These are phyloP conservation scores for Cryptus viduatorius DNA, from an alignment of 2,888 invertebrate species.

Conservation along the genomic window DNA sequence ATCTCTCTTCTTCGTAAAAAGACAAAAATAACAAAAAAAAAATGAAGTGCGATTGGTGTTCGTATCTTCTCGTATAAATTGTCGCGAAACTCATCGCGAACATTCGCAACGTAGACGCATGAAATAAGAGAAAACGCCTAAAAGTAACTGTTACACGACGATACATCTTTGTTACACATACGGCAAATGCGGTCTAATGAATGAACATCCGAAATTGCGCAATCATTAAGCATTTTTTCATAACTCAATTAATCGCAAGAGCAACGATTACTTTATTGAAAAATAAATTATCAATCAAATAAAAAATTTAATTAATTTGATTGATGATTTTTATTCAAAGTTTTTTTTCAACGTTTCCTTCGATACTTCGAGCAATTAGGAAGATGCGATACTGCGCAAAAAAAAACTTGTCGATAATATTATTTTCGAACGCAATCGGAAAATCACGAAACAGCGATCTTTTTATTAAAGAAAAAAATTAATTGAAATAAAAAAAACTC, in stretches of 20 bases:
- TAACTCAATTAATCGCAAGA: not conserved
- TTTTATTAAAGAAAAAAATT: not conserved
- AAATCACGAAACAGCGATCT: not conserved
- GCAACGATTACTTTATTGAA: too few relatives aligned
- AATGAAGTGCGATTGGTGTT: conserved; percentile 40
- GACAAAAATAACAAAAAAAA: conserved; percentile 1
- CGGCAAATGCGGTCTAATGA: not conserved
- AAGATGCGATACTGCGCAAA: not conserved
- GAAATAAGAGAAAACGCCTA: conserved; percentile 1
- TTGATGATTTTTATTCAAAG: too few relatives aligned
- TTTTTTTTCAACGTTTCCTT: too few relatives aligned
- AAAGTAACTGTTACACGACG: conserved; percentile 7
- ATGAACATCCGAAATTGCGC: not conserved
- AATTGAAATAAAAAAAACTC: not conserved
- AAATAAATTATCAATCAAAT: too few relatives aligned
- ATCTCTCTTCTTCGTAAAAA: conserved; percentile 62
- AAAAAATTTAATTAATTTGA: too few relatives aligned
- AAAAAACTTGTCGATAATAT: too few relatives aligned
- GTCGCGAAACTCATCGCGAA: conserved; percentile 13
- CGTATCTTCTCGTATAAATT: conserved; percentile 21
- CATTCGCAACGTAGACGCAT: conserved; percentile 12
- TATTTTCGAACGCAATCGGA: too few relatives aligned
- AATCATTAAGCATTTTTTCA: not conserved
- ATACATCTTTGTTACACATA: conserved; percentile 5
- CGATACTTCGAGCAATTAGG: not conserved